These are phyloP conservation scores for Cheiracanthium punctorium DNA, from an alignment of 2,888 invertebrate genomes.

Conservation along the genomic window DNA sequence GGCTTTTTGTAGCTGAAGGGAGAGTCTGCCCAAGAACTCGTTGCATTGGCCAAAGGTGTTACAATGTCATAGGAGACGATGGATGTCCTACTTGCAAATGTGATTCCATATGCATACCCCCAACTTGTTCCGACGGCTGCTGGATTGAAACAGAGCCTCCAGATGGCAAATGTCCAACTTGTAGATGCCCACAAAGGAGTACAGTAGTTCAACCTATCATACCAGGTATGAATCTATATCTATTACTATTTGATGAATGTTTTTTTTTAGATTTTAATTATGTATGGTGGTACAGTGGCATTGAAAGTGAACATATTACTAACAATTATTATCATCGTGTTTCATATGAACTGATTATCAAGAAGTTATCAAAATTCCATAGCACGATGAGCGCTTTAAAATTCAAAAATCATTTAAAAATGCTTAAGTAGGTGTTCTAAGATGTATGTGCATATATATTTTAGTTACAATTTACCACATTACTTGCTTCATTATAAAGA, in stretches of 20 bases:
- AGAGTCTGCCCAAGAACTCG: slow-evolving; percentile 54
- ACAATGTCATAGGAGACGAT: slow-evolving; percentile 63
- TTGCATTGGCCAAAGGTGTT: slow-evolving; percentile 45
- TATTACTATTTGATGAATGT: not conserved
- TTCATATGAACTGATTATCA: too few relatives aligned
- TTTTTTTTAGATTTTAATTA: not conserved
- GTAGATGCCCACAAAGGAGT: slow-evolving; percentile 41
- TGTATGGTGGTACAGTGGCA: slow-evolving; percentile 1
- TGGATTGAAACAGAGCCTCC: slow-evolving; percentile 51
- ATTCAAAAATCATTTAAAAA: too few relatives aligned
- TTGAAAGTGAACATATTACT: not conserved
- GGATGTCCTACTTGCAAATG: slow-evolving; percentile 65
- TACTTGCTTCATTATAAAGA: too few relatives aligned
- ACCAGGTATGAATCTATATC: slow-evolving; percentile 15
- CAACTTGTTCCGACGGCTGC: slow-evolving; percentile 59
- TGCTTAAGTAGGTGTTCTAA: too few relatives aligned
- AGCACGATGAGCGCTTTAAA: too few relatives aligned
- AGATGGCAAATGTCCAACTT: slow-evolving; percentile 59
- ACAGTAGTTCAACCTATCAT: slow-evolving; percentile 28
- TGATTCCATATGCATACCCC: slow-evolving; percentile 60
- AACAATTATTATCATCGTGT: too few relatives aligned
- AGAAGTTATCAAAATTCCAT: too few relatives aligned
- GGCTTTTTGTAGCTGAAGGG: slow-evolving; percentile 40
- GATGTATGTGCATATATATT: too few relatives aligned
- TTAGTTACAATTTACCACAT: too few relatives aligned